A percentile compares a stretch with the other conserved stretches of the same genome.
phyloP scores from a whole-genome alignment of 2,888 invertebrate species.

The Nasonovia ribisnigri region DNA sequence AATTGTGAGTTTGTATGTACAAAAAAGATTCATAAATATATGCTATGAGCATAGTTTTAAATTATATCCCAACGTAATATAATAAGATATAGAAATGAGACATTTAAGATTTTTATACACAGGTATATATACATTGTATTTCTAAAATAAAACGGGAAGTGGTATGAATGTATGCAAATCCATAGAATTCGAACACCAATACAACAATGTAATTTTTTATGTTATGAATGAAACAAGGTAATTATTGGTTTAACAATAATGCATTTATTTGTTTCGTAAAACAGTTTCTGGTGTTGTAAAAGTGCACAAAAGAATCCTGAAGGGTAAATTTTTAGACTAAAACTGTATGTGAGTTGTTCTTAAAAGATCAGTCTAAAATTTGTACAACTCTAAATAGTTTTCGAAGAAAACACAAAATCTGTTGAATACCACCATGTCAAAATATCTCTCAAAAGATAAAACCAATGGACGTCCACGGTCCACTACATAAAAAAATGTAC shows the following conservation, averaged over 20 bases:
- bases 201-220: not conserved
- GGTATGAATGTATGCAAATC: not conserved
- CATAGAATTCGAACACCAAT: not conserved
- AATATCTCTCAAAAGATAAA: not conserved
- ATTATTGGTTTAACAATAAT: constrained; percentile 2
- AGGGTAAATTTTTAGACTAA: no score
- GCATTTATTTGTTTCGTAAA: not conserved
- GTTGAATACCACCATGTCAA: not conserved
- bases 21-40: not conserved
- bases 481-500: no score
- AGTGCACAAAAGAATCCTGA: not conserved
- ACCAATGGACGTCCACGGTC: no score
- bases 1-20: not conserved
- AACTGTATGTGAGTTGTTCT: not conserved
- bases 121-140: not conserved
- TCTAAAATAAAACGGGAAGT: not conserved
- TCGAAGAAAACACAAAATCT: not conserved
- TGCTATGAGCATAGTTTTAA: not conserved
- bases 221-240: not conserved
- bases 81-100: not conserved
- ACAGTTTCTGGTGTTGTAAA: not conserved
- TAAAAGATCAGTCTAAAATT: not conserved
- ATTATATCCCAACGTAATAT: not conserved
- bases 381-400: not conserved
- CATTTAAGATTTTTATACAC: not conserved